Evolutionary conservation across 1,140 invertebrate species (phyloP).

Genomic region (Ruditapes philippinarum): DNA sequence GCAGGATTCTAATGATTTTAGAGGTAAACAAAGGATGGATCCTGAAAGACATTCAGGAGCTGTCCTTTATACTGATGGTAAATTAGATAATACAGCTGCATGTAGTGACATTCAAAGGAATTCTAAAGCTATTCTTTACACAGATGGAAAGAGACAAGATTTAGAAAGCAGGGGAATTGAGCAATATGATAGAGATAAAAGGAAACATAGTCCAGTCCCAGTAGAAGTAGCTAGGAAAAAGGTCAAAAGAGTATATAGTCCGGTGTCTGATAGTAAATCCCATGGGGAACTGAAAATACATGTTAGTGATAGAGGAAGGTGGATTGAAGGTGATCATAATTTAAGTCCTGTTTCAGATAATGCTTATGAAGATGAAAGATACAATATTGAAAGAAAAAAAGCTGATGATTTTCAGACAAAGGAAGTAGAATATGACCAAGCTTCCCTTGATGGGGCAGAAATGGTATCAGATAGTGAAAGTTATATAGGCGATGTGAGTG

Average conservation of each 20-base stretch:
- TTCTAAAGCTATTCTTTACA: background rate
- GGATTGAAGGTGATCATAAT: constrained; percentile 42
- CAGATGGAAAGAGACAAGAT: background rate
- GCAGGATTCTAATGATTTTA: background rate
- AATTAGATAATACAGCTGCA: background rate
- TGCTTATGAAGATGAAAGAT: background rate
- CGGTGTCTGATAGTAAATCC: constrained; percentile 31
- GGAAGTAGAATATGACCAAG: background rate
- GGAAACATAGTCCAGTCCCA: constrained; percentile 40
- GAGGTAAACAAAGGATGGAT: background rate
- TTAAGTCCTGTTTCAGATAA: constrained; percentile 11
- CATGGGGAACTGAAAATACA: constrained; percentile 53
- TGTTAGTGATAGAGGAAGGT: constrained; percentile 50
- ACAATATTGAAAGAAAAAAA: background rate
- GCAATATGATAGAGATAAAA: constrained; percentile 5
- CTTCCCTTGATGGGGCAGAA: constrained; percentile 2
- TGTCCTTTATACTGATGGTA: background rate
- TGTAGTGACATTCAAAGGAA: background rate
- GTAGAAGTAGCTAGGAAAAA: background rate
- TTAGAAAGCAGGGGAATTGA: background rate
- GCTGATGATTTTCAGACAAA: background rate
- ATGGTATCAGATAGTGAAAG: constrained; percentile 54
- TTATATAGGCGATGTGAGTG: background rate
- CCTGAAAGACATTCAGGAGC: constrained; percentile 1
- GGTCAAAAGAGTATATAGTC: constrained; percentile 8